These are phyloP conservation scores for Ailuropoda melanoleuca DNA, from an alignment of 2,113 vertebrate genomes.

Conservation along the genomic window DNA sequence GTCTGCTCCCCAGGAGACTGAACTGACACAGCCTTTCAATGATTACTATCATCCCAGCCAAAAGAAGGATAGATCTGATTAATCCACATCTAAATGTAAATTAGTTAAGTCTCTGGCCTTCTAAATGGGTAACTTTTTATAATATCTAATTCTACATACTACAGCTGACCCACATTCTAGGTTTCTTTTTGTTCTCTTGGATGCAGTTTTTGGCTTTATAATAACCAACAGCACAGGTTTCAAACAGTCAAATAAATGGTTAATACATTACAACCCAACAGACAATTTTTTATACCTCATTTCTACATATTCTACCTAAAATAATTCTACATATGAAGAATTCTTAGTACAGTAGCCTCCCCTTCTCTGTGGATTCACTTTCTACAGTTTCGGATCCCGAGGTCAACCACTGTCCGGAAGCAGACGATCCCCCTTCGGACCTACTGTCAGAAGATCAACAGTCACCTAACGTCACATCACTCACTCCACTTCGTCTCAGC, in stretches of 20 bases:
- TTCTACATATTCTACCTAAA: constrained; percentile 11
- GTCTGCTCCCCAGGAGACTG: background rate
- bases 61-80: background rate
- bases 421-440: background rate
- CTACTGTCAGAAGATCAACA: background rate
- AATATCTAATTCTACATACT: background rate
- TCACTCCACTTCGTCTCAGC: background rate
- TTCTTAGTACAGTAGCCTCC: background rate
- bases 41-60: background rate
- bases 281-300: background rate
- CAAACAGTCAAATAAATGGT: background rate
- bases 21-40: background rate
- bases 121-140: background rate
- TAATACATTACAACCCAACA: background rate
- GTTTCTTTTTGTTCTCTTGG: background rate
- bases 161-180: background rate
- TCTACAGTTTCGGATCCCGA: background rate
- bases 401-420: background rate
- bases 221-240: background rate
- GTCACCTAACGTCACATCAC: background rate
- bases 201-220: constrained; percentile 20
- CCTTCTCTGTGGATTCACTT: background rate
- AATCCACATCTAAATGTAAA: background rate
- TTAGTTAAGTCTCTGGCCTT: background rate
- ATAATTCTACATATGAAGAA: background rate